Evolutionary conservation across 2,113 vertebrate genomes (phyloP).

Genomic region (Triplophysa rosa): DNA sequence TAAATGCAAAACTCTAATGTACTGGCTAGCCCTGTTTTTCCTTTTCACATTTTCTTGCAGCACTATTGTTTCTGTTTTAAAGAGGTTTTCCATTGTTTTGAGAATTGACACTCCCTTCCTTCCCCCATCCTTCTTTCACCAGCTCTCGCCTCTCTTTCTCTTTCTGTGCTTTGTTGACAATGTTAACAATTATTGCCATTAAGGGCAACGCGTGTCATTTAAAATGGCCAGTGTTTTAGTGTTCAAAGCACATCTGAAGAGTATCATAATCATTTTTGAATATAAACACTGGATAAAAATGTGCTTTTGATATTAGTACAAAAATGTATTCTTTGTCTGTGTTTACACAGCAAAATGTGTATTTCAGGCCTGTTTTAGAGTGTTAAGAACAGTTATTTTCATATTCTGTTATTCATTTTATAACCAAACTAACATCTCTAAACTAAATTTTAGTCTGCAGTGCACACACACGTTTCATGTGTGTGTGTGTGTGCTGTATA

Average conservation of each 20-base stretch:
- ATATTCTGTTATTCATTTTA: too few relatives aligned
- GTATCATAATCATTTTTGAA: too few relatives aligned
- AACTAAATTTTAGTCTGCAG: too few relatives aligned
- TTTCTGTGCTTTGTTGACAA: constrained; percentile 8
- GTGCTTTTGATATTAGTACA: too few relatives aligned
- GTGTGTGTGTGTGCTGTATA: too few relatives aligned
- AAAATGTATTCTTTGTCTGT: too few relatives aligned
- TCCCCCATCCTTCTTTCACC: constrained; percentile 45
- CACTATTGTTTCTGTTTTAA: constrained; percentile 56
- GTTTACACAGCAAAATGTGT: too few relatives aligned
- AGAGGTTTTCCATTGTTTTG: constrained; percentile 71
- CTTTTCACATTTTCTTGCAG: constrained; percentile 58
- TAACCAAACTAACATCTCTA: too few relatives aligned
- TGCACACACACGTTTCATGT: too few relatives aligned
- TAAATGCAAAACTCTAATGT: constrained; percentile 1
- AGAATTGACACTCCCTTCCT: constrained; percentile 73
- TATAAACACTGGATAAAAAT: too few relatives aligned
- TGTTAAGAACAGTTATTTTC: too few relatives aligned
- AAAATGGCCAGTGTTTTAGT: not conserved
- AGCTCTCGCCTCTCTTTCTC: constrained; percentile 1
- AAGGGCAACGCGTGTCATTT: constrained; percentile 24
- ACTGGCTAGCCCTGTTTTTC: constrained; percentile 36
- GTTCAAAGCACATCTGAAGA: not conserved
- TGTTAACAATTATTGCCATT: constrained; percentile 28
- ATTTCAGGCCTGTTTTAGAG: too few relatives aligned